A percentile compares a stretch with the other conserved stretches of the same genome.
phyloP scores from a whole-genome alignment of 2,888 invertebrate species.

The Muscina levida region DNA sequence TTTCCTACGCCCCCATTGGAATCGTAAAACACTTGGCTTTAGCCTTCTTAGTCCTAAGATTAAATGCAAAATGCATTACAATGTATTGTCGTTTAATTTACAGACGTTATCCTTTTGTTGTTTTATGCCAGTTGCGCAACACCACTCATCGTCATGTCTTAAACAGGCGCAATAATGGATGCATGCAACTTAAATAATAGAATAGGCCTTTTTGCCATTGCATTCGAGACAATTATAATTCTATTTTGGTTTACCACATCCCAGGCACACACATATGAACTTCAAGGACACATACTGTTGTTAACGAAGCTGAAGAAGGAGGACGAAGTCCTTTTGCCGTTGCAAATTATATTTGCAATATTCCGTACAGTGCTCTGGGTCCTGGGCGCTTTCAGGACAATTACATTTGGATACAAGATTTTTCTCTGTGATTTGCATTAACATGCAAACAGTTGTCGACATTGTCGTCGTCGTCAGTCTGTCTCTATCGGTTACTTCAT shows the following conservation, averaged over 20 bases:
- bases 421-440: conserved; percentile 38
- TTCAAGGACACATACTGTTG: conserved; percentile 1
- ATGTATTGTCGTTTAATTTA: conserved; percentile 48
- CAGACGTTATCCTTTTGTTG: conserved; percentile 56
- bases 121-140: neutral
- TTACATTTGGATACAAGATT: conserved; percentile 7
- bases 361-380: conserved; percentile 3
- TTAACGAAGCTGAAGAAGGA: too few species aligned
- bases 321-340: conserved; percentile 54
- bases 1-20: neutral
- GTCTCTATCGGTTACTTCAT: conserved; percentile 57
- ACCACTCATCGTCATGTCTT: conserved; percentile 19
- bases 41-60: conserved; percentile 43
- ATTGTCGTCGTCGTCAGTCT: conserved; percentile 55
- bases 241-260: conserved; percentile 56
- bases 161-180: conserved; percentile 60
- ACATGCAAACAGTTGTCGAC: conserved; percentile 52
- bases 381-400: conserved; percentile 20
- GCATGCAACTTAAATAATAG: conserved; percentile 59
- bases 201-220: conserved; percentile 61
- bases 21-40: conserved; percentile 34
- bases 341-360: conserved; percentile 60
- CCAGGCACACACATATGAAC: conserved; percentile 15
- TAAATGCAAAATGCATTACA: conserved; percentile 56
- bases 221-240: conserved; percentile 47